Evolutionary conservation across 1,140 invertebrate species (phyloP).

Genomic region (Doryteuthis pealeii): DNA sequence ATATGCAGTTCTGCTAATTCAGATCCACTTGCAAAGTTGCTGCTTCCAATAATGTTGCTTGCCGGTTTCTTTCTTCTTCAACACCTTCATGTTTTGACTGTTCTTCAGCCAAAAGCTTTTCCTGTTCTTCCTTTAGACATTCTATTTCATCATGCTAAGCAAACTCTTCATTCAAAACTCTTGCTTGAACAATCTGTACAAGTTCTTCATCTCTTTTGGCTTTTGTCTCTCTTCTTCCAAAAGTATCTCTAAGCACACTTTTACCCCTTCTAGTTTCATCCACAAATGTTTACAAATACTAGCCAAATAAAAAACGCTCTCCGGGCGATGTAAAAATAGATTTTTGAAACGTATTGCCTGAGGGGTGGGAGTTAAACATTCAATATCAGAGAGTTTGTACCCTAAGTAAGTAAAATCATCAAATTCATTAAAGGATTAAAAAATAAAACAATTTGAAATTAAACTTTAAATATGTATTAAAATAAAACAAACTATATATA

Average conservation of each 20-base stretch:
- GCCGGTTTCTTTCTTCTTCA: constrained; percentile 65
- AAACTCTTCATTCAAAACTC: constrained; percentile 80
- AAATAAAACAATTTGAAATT: no score
- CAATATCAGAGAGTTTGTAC: no score
- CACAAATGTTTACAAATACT: no score
- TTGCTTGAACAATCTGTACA: constrained; percentile 72
- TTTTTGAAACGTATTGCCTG: no score
- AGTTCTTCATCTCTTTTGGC: constrained; percentile 83
- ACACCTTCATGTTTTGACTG: constrained; percentile 71
- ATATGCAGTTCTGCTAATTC: no score
- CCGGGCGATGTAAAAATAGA: no score
- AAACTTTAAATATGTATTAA: no score
- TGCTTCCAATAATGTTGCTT: constrained; percentile 71
- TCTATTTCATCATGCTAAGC: constrained; percentile 78
- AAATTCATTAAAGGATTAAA: no score
- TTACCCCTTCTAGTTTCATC: constrained; percentile 71
- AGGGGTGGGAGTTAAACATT: no score
- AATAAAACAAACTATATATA: no score
- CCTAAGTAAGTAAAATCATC: no score
- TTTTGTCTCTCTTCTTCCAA: constrained; percentile 78
- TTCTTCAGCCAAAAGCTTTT: constrained; percentile 71
- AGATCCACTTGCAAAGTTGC: constrained; percentile 68
- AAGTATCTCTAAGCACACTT: constrained; percentile 71
- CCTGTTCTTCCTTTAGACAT: constrained; percentile 74
- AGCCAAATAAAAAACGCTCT: no score